Evolutionary conservation across 35 echinoderm and acorn worm genomes (phyloP), one percentile per base, ranked within the genome.

Genomic region (Lytechinus pictus): DNA sequence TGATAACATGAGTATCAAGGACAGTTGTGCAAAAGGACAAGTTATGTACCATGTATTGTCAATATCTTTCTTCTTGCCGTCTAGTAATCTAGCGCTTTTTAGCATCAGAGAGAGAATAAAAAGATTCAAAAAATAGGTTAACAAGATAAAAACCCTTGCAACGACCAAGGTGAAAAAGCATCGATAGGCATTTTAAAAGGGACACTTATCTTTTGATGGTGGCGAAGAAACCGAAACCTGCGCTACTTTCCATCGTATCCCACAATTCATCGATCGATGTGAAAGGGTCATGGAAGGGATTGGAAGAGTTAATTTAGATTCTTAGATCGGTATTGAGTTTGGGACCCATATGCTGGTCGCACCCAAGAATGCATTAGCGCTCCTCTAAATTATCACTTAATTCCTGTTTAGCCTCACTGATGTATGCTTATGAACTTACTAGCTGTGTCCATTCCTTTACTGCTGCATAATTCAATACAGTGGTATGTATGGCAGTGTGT

Each of bases 381-480:
- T 13, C 33, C 88, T 54, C 19, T 54, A 90, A 90, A 90, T 90
- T 90, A 90, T 90, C 88, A 90, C 88, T 90, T 90, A 90, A 90
- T 90, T 28, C 88, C 88, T 90, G 28, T 90, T 90, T 79, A 79
- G 66, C 19, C 66, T 16, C 66, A 79, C 66, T 79, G 66, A 90
- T 44, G 52, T 90, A 54, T 90, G 88, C 88, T 90, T 90, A 90
- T 90, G 52, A 90, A 90, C 88, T 90, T 90, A 90, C 10, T 90
- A 54, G 88, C 88, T n/a, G 88, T 90, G 29, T 90, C 29, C 16
- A 1, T 44, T 52, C 10, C 16, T 44, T n/a, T 90, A 33, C 28
- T 33, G 27, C 88, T 52, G 88, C 88, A 90, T 90, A 52, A 90
- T 90, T 90, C 88, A 44, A 52, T 44, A 90, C 66, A 79, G 66